phyloP scores from a whole-genome alignment of 2,113 vertebrate genomes.

The Petaurus breviceps region DNA sequence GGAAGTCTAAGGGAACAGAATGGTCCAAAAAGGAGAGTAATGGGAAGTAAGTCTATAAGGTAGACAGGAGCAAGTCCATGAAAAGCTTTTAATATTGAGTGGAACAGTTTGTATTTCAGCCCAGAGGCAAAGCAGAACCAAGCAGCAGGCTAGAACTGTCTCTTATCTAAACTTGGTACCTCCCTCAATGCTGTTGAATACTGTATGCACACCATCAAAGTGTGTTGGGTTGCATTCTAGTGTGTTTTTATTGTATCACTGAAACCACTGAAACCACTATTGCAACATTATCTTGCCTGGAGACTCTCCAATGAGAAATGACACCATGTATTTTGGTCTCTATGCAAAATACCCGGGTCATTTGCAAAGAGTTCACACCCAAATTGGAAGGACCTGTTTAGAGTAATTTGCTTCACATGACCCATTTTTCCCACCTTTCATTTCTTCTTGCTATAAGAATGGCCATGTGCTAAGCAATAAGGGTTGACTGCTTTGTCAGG shows the following conservation, averaged over 20 bases:
- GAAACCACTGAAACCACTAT: neutral
- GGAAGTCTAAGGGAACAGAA: neutral
- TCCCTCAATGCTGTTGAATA: neutral
- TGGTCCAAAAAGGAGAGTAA: neutral
- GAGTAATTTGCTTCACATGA: neutral
- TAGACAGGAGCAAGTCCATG: neutral
- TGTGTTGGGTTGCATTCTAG: neutral
- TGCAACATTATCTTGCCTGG: neutral
- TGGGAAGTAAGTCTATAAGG: neutral
- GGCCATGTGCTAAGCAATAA: neutral
- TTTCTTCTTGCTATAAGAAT: neutral
- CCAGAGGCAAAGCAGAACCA: neutral
- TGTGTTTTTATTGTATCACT: neutral
- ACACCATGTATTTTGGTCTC: neutral
- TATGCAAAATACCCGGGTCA: neutral
- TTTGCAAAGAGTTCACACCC: neutral
- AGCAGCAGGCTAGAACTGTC: neutral
- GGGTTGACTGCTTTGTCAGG: neutral
- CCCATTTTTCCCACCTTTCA: neutral
- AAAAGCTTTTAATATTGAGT: neutral
- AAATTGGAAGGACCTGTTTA: neutral
- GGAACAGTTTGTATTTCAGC: neutral
- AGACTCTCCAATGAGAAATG: neutral
- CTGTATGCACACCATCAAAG: neutral
- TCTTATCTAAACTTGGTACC: neutral